These are phyloP conservation scores for Phyllostomus hastatus DNA, from an alignment of 2,113 vertebrate species.

Conservation along the genomic window DNA sequence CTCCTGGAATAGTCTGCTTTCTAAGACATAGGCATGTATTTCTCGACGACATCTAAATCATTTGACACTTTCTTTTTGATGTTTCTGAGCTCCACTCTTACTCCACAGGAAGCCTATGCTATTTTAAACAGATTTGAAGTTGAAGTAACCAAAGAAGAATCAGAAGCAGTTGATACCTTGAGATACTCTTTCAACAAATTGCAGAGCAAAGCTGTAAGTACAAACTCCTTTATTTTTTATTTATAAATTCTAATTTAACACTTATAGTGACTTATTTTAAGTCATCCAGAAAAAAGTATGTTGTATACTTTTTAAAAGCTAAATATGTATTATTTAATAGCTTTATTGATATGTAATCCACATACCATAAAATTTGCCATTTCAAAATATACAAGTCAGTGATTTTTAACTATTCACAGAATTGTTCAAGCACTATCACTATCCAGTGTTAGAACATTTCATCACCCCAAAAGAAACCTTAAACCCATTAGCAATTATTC, in stretches of 20 bases:
- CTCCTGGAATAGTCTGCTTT: not conserved
- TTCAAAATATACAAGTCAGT: not conserved
- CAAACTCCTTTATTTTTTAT: not conserved
- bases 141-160: conserved; percentile 85
- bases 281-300: not conserved
- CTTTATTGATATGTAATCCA: not conserved
- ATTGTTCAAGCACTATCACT: not conserved
- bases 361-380: not conserved
- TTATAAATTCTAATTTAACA: not conserved
- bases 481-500: not conserved
- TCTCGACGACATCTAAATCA: not conserved
- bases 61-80: not conserved
- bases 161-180: conserved; percentile 83
- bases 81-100: not conserved
- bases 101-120: conserved; percentile 85
- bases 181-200: conserved; percentile 84
- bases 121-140: conserved; percentile 85
- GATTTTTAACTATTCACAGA: not conserved
- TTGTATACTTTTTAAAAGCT: not conserved
- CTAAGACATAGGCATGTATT: not conserved
- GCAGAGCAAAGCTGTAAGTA: conserved; percentile 85
- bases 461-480: not conserved
- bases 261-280: not conserved
- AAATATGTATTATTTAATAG: not conserved
- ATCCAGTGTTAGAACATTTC: not conserved